Evolutionary conservation across 2,888 invertebrate species (phyloP).

Genomic region (Drosophila ustulata): DNA sequence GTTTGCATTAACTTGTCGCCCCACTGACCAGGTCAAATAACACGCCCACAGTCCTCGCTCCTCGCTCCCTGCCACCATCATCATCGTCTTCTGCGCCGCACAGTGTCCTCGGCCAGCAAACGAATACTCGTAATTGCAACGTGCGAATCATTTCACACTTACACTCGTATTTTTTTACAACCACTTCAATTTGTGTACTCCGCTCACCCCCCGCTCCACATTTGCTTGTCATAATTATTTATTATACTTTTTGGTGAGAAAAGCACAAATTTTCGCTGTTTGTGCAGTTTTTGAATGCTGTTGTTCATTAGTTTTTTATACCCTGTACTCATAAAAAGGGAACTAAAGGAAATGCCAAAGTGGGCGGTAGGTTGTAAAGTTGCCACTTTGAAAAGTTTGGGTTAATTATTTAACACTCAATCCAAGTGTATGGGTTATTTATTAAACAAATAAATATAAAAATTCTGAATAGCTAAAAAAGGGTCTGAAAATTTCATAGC

Average conservation of each 20-base stretch:
- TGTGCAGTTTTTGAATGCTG: slow-evolving; percentile 47
- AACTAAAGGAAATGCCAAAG: not conserved
- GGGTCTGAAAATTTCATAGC: not conserved
- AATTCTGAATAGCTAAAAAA: not conserved
- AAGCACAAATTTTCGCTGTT: slow-evolving; percentile 37
- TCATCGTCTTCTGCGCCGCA: not conserved
- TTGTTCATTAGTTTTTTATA: slow-evolving; percentile 37
- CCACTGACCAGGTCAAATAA: slow-evolving; percentile 10
- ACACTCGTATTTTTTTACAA: slow-evolving; percentile 6
- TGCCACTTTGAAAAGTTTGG: not conserved
- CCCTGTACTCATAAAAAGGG: not conserved
- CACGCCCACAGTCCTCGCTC: not conserved
- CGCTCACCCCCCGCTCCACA: not conserved
- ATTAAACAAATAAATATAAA: not conserved
- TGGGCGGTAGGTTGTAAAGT: not conserved
- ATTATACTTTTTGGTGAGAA: slow-evolving; percentile 27
- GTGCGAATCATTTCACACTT: slow-evolving; percentile 64
- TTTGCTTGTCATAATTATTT: slow-evolving; percentile 42
- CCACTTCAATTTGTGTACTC: not conserved
- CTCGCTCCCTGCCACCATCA: not conserved
- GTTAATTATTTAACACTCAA: not conserved
- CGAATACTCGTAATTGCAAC: slow-evolving; percentile 58
- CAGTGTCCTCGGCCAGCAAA: not conserved
- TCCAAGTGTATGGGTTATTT: not conserved
- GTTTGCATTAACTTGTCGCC: slow-evolving; percentile 19